Percentiles rank a stretch among this genome's conserved stretches.
phyloP scores from a whole-genome alignment of 2,797 vertebrate genomes.

The Etheostoma nigrum region DNA sequence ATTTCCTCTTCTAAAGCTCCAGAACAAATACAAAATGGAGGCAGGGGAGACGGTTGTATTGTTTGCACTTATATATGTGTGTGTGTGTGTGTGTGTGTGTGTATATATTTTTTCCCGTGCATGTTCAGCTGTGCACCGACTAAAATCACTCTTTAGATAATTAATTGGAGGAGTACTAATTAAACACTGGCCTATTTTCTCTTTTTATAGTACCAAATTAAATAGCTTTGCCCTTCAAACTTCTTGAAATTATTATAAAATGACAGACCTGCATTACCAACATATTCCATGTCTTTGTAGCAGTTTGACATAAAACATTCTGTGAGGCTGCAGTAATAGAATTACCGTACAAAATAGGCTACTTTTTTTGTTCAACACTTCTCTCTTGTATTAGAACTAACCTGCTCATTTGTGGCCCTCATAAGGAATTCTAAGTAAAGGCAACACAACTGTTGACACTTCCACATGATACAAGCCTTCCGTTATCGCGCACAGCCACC shows the following conservation, averaged over 20 bases:
- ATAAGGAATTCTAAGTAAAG: too few relatives aligned
- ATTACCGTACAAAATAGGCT: background rate
- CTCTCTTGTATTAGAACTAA: background rate
- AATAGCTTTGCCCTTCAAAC: background rate
- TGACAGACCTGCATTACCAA: background rate
- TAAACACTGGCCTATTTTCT: conserved; percentile 5
- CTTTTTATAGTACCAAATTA: background rate
- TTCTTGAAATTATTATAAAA: background rate
- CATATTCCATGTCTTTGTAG: background rate
- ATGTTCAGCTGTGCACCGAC: background rate
- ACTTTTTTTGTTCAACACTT: background rate
- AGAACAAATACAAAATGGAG: background rate
- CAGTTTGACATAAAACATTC: background rate
- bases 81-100: background rate
- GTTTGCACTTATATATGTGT: background rate
- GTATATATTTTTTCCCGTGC: background rate
- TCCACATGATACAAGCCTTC: too few relatives aligned
- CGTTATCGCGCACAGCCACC: too few relatives aligned
- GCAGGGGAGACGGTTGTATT: background rate
- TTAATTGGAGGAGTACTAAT: background rate
- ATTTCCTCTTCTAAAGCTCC: background rate
- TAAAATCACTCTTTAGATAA: background rate
- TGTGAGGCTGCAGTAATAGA: background rate
- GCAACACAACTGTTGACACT: too few relatives aligned
- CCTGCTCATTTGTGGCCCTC: too few relatives aligned